Conservation (phyloP, 1,140 invertebrate species). For the Drosophila athabasca region DNA sequence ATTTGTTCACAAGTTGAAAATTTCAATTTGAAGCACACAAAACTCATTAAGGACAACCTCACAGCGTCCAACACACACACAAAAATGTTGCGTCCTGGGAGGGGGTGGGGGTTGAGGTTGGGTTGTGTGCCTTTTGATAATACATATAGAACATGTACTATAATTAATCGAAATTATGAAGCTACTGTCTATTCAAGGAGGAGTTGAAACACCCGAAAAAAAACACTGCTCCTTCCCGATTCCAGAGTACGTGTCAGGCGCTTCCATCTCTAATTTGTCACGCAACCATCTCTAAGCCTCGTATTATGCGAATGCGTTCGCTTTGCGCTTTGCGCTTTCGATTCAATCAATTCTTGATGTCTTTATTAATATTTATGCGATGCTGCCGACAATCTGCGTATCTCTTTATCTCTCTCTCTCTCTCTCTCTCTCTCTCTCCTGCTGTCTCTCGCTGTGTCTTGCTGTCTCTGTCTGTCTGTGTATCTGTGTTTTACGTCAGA, state of each 20-base stretch:
- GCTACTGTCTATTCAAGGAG: not conserved
- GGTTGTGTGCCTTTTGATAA: not conserved
- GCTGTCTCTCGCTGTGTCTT: not conserved
- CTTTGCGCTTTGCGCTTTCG: conserved; percentile 40
- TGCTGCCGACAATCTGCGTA: conserved; percentile 50
- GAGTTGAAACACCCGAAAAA: too few species aligned
- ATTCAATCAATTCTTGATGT: conserved; percentile 77
- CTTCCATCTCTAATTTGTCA: conserved; percentile 14
- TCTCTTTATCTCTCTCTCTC: not conserved
- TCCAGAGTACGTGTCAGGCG: too few species aligned
- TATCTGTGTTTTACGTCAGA: conserved; percentile 35
- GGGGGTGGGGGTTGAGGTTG: too few species aligned
- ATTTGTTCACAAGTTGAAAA: conserved; percentile 48
- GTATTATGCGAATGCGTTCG: conserved; percentile 33
- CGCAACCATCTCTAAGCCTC: conserved; percentile 23
- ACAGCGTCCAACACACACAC: conserved; percentile 17
- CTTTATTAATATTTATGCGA: conserved; percentile 76
- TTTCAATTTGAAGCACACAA: conserved; percentile 48
- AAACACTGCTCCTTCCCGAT: too few species aligned
- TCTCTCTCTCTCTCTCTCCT: not conserved
- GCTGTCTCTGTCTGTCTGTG: conserved; percentile 21
- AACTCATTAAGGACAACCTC: conserved; percentile 38
- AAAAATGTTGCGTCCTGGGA: not conserved
- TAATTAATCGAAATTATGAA: conserved; percentile 24
- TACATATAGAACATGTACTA: conserved; percentile 3